Conservation (phyloP, 1,140 invertebrate species). For the Anoplolepis gracilipes region DNA sequence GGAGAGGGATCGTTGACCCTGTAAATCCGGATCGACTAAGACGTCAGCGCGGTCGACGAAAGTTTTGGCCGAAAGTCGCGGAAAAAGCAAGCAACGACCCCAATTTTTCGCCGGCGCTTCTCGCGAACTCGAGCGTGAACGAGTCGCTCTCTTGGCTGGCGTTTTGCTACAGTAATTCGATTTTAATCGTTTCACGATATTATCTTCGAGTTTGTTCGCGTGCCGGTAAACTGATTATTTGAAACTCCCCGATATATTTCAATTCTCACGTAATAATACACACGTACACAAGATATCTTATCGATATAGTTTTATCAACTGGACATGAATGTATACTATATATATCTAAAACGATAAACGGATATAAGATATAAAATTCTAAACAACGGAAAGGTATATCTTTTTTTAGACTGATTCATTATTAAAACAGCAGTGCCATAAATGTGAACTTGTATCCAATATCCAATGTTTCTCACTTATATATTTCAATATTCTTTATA, state of each 20-base stretch:
- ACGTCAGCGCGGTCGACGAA: background rate
- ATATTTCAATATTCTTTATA: background rate
- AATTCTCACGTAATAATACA: background rate
- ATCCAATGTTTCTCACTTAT: background rate
- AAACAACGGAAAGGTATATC: background rate
- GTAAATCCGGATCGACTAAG: slow-evolving; percentile 44
- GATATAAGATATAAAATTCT: background rate
- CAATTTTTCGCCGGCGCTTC: slow-evolving; percentile 34
- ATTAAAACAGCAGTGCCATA: background rate
- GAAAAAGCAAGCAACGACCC: slow-evolving; percentile 58
- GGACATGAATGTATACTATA: background rate
- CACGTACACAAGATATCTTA: too few species aligned
- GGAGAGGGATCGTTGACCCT: slow-evolving; percentile 68
- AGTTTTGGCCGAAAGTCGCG: slow-evolving; percentile 40
- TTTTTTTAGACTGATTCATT: too few species aligned
- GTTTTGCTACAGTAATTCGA: background rate
- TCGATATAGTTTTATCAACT: background rate
- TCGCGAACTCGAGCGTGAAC: background rate
- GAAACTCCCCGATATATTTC: background rate
- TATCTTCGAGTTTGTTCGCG: background rate
- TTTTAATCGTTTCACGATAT: background rate
- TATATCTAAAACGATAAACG: too few species aligned
- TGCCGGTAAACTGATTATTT: background rate
- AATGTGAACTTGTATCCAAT: background rate
- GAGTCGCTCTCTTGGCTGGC: background rate